phyloP scores from a whole-genome alignment of 30 jellyfish, hydroid and myxozoan species.

The Pelagia noctiluca region DNA sequence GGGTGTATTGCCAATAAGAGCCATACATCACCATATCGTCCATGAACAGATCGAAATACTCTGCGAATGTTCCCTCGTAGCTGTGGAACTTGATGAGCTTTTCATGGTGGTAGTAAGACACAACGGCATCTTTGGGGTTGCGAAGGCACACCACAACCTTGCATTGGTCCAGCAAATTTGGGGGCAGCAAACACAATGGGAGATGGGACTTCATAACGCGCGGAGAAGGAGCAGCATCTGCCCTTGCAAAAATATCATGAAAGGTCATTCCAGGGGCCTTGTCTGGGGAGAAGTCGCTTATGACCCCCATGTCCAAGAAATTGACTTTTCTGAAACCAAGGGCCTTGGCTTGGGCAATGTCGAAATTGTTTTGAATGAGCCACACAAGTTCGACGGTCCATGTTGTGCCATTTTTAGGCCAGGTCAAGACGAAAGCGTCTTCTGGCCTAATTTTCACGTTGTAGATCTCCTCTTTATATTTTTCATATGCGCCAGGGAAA shows the following conservation, averaged over 20 bases:
- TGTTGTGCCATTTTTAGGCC: conserved; percentile 50
- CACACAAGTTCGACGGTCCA: conserved; percentile 56
- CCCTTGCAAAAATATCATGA: neutral
- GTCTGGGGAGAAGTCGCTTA: too few species aligned
- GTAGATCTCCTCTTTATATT: neutral
- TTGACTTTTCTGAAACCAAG: too few species aligned
- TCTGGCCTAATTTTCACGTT: neutral
- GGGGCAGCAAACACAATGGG: conserved; percentile 28
- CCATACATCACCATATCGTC: conserved; percentile 12
- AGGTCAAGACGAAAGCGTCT: conserved; percentile 26
- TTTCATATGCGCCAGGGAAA: neutral
- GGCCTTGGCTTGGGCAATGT: too few species aligned
- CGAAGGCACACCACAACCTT: conserved; percentile 38
- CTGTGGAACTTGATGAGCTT: neutral
- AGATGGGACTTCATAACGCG: conserved; percentile 22
- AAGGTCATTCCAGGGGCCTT: too few species aligned
- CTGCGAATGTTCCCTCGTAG: conserved; percentile 14
- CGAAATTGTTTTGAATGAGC: conserved; percentile 33
- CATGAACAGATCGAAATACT: conserved; percentile 32
- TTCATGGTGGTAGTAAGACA: conserved; percentile 32
- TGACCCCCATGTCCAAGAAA: too few species aligned
- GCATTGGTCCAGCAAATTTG: conserved; percentile 5
- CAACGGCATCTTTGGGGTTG: conserved; percentile 51
- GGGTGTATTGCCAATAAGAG: conserved; percentile 18
- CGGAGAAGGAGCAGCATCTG: conserved; percentile 8